Base-by-base conservation (phyloP, 1,140 invertebrate species). In the Cyrtorhinus lividipennis region DNA sequence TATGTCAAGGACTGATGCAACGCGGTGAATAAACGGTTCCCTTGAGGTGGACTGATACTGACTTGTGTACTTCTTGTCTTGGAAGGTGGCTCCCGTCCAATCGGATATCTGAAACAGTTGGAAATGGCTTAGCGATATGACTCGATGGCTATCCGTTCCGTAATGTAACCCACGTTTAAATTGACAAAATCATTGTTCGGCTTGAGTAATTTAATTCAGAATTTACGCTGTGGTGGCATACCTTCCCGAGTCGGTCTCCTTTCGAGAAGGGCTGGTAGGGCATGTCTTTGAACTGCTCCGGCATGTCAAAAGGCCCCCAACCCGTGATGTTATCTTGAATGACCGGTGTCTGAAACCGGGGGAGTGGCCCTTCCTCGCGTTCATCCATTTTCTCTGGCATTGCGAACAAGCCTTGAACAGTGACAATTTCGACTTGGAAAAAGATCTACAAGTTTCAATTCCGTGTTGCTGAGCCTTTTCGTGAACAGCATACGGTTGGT, bases 261-360 rank as follows among this genome's bases (percentile, higher is more conserved):
- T 98, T 98, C 59, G 92, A 94, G 73, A 96, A 98, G 18, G 93
- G 94, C 75, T 97, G 94, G 75, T 98, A 98, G 0, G 95, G 95
- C 84, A 98, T 95, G 76, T 97, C 94, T 73, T 90, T 90, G 74
- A 95, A 98, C 73, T 94, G 89, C 65, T 93, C 91, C 20, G 93
- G 92, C 73, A 96, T 80, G 72, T 90, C 87, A 74, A 85, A 91
- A 46, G 95, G 95, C 1, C 95, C 95, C 95, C 95, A 98, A 73
- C 94, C 94, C 67, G 81, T 82, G 0, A 85, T 82, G 74, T 95
- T 95, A 69, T 93, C 88, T 72, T 92, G 89, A 71, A 95, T 87
- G 45, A 81, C 74, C 1, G 88, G 88, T 2, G 83, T 56, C 24
- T 56, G 44, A 48, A 65, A 65, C 57, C 64, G 38, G 2, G 64